A percentile compares a stretch with the other conserved stretches of the same genome.
Evolutionary conservation across 2,888 invertebrate genomes (phyloP).

Genomic region (Agriopis aurantiaria): DNA sequence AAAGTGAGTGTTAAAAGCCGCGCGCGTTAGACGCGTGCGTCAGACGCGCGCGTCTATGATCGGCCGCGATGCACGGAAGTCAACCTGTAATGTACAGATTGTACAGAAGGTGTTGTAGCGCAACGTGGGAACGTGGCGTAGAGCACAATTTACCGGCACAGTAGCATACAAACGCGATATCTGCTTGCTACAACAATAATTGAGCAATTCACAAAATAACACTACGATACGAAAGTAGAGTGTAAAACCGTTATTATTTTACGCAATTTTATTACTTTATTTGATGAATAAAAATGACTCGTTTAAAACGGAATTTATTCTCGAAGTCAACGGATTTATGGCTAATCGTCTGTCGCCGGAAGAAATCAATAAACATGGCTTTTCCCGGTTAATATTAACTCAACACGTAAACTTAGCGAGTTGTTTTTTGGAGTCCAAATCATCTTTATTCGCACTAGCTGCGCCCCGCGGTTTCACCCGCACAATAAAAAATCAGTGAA

Average conservation of each 20-base stretch:
- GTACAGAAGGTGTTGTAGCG: too few relatives aligned
- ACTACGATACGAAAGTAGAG: conserved; percentile 50
- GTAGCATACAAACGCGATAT: conserved; percentile 50
- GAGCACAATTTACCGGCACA: conserved; percentile 45
- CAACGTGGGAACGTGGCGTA: not conserved
- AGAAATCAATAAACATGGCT: conserved; percentile 68
- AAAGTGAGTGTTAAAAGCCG: too few relatives aligned
- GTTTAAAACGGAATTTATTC: conserved; percentile 32
- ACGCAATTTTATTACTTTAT: conserved; percentile 36
- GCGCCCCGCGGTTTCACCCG: not conserved
- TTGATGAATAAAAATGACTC: conserved; percentile 22
- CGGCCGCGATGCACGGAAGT: too few relatives aligned
- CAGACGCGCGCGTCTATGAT: too few relatives aligned
- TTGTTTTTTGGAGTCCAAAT: conserved; percentile 39
- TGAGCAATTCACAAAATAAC: conserved; percentile 54
- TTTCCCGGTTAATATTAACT: conserved; percentile 67
- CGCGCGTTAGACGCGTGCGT: too few relatives aligned
- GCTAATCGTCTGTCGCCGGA: conserved; percentile 59
- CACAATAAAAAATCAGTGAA: too few relatives aligned
- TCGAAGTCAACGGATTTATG: conserved; percentile 65
- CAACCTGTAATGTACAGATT: too few relatives aligned
- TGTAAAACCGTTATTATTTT: conserved; percentile 38
- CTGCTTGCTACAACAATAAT: conserved; percentile 55
- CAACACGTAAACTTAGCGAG: conserved; percentile 54
- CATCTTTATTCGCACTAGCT: not conserved